Base-by-base conservation (phyloP, 2,888 invertebrate species). In the Anoncus sp. region DNA sequence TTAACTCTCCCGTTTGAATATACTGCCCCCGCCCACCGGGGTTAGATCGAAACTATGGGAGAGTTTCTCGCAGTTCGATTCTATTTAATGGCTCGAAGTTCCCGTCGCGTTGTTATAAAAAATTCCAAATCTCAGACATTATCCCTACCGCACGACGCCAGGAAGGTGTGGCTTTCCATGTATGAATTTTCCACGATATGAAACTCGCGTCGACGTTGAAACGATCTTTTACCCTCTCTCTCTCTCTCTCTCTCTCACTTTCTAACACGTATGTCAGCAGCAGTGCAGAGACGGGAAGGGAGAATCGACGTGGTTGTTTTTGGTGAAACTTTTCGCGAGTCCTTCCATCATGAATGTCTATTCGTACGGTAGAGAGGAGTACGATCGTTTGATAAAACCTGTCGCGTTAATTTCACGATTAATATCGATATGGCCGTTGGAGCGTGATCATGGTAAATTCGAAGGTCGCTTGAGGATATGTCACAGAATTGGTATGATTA, bases 341-440 rank as follows among this genome's bases (percentile, higher is more conserved):
- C 18, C 22, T 57, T 35, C 6, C n/a, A 10, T 18, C 31, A 79
- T 77, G 70, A 51, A 75, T 59, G 22, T 22, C n/a, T n/a, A 51
- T 20, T 18, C 47, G 40, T 59, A 67, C 9, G 65, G 57, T 5
- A 53, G 14, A 7, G 62, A 82, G 9, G 85, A 88, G 60, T 88
- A 84, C 80, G 80, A 86, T 35, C 22, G 60, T 18, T 69, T 87
- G 14, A 85, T 88, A 16, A 82, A 51, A 67, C 88, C 86, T 1
- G 57, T 86, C 12, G 80, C 70, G 62, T 43, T 76, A 10, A 72
- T 81, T n/a, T 77, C 75, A 6, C 82, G 80, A 20, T 22, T 88
- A 2, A 81, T 81, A 14, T 81, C 83, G 2, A 78, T 85, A 71
- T 89, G 89, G 89, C 88, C 88, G 1, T 35, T 86, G 57, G 63